Percentiles rank a stretch among this genome's conserved stretches.
phyloP scores from a whole-genome alignment of 2,113 vertebrate genomes.

The Chaenocephalus aceratus region DNA sequence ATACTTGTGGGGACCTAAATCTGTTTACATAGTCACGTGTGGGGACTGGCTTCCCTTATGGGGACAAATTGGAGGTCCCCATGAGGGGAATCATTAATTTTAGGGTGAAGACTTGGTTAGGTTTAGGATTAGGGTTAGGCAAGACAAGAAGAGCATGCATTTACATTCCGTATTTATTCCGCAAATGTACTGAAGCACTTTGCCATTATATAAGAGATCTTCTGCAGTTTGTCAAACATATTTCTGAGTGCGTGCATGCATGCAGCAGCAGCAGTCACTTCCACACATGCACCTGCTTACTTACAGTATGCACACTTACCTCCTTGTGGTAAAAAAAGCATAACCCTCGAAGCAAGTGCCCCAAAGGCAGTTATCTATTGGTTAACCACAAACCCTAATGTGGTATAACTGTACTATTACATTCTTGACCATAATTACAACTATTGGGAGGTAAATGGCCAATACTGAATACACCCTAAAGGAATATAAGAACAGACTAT shows the following conservation, averaged over 20 bases:
- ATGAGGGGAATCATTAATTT: too few relatives aligned
- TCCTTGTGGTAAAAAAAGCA: constrained; percentile 24
- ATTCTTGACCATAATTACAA: constrained; percentile 13
- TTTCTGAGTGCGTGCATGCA: constrained; percentile 37
- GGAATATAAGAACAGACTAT: neutral
- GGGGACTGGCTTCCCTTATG: too few relatives aligned
- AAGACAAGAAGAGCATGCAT: neutral
- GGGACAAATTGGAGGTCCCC: too few relatives aligned
- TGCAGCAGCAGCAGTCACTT: neutral
- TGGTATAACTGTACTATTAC: constrained; percentile 23
- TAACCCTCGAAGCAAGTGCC: neutral
- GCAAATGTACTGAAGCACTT: constrained; percentile 28
- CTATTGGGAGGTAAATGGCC: neutral
- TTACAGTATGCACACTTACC: constrained; percentile 8
- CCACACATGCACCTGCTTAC: constrained; percentile 1
- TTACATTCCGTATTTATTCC: neutral
- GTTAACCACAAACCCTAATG: constrained; percentile 15
- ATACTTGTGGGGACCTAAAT: too few relatives aligned
- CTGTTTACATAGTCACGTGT: too few relatives aligned
- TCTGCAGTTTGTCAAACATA: constrained; percentile 38
- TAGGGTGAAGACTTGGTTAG: too few relatives aligned
- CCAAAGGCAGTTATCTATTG: constrained; percentile 10
- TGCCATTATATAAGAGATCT: constrained; percentile 44
- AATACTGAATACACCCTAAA: constrained; percentile 8
- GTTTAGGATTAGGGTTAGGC: too few relatives aligned